Percentiles rank a stretch among this genome's conserved stretches.
Evolutionary conservation across 2,888 invertebrate genomes (phyloP).

Genomic region (Himalopsyche anomala): DNA sequence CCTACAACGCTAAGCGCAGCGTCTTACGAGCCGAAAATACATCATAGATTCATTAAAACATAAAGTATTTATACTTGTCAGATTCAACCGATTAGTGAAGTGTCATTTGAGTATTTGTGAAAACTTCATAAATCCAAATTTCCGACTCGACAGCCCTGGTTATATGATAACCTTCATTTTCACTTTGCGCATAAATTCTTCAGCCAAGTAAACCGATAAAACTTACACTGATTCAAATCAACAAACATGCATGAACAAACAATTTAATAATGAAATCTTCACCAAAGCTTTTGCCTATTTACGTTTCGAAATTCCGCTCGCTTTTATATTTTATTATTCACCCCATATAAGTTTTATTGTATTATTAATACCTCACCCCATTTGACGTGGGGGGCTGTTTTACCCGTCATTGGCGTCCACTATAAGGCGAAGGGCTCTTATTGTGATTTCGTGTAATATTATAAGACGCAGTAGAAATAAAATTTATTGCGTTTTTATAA

Average conservation of each 20-base stretch:
- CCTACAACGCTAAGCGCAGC: too few species aligned
- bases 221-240: slow-evolving; percentile 35
- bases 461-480: too few species aligned
- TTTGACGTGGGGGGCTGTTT: not conserved
- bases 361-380: slow-evolving; percentile 37
- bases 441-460: not conserved
- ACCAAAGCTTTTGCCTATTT: slow-evolving; percentile 35
- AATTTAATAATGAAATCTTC: slow-evolving; percentile 40
- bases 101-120: too few species aligned
- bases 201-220: slow-evolving; percentile 37
- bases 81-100: too few species aligned
- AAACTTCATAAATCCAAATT: too few species aligned
- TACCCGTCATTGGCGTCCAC: not conserved
- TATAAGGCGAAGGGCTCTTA: not conserved
- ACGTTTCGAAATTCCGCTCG: slow-evolving; percentile 4
- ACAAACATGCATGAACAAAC: slow-evolving; percentile 42
- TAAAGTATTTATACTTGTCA: too few species aligned
- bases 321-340: slow-evolving; percentile 32
- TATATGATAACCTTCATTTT: not conserved
- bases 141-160: too few species aligned
- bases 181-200: slow-evolving; percentile 14
- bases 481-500: too few species aligned
- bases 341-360: slow-evolving; percentile 43
- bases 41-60: too few species aligned
- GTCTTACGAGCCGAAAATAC: too few species aligned